phyloP scores from a whole-genome alignment of 2,888 invertebrate genomes.

The Pristionchus arcanus region DNA sequence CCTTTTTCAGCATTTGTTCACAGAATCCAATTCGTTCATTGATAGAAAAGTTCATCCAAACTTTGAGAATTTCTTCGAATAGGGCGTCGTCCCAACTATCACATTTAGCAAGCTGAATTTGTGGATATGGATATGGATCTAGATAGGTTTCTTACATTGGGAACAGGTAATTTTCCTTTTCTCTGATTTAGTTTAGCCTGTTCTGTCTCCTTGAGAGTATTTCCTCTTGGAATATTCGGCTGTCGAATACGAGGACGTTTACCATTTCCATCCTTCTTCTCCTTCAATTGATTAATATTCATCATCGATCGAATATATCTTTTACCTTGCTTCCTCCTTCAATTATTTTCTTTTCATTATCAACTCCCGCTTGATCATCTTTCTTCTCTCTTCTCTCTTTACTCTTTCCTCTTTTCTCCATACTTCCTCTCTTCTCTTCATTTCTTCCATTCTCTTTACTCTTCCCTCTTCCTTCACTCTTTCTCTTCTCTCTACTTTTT shows the following conservation, averaged over 20 bases:
- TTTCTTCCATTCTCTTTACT: not conserved
- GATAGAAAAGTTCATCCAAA: slow-evolving; percentile 18
- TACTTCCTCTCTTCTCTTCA: not conserved
- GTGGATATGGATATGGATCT: not conserved
- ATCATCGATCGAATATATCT: not conserved
- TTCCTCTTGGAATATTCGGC: not conserved
- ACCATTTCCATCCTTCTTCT: not conserved
- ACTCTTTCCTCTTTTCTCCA: not conserved
- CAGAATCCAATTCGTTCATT: slow-evolving; percentile 25
- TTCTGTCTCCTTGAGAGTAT: not conserved
- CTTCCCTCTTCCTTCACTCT: not conserved
- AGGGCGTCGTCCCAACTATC: not conserved
- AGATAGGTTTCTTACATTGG: not conserved
- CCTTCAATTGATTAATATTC: not conserved
- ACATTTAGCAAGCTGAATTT: slow-evolving; percentile 2
- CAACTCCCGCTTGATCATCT: not conserved
- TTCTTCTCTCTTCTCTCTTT: not conserved
- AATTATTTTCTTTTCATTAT: not conserved
- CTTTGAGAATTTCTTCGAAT: slow-evolving; percentile 4
- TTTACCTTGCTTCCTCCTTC: slow-evolving; percentile 7
- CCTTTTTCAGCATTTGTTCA: slow-evolving; percentile 4
- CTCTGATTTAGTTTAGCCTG: slow-evolving; percentile 14
- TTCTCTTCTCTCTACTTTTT: not conserved
- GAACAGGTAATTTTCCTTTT: slow-evolving; percentile 17
- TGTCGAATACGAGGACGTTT: not conserved